A percentile compares a stretch with the other conserved stretches of the same genome.
Evolutionary conservation across 2,888 invertebrate species (phyloP).

Genomic region (Chrysomela aeneicollis): DNA sequence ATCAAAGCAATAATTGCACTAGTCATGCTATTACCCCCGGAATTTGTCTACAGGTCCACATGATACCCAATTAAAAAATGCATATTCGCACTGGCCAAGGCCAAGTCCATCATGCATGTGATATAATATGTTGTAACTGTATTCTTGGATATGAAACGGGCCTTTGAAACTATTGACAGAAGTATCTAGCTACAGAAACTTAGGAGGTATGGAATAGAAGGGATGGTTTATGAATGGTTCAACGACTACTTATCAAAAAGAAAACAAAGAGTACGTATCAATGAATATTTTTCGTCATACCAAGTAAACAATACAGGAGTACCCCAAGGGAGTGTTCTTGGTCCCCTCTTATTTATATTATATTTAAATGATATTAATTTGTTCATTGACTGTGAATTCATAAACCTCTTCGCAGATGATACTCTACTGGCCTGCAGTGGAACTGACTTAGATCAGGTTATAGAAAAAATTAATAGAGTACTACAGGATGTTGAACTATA

Average conservation of each 20-base stretch:
- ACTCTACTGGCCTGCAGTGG: constrained; percentile 16
- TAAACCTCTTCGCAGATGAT: constrained; percentile 13
- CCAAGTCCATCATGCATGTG: no score
- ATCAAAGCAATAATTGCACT: no score
- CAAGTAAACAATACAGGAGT: no score
- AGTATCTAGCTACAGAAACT: constrained; percentile 1
- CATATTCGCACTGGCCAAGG: no score
- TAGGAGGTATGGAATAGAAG: constrained; percentile 3
- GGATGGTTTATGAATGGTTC: not conserved
- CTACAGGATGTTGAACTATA: not conserved
- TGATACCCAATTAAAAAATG: no score
- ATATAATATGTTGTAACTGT: constrained; percentile 2
- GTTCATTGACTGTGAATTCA: constrained; percentile 13
- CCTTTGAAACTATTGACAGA: constrained; percentile 2
- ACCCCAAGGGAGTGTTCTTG: constrained; percentile 11
- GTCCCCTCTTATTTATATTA: constrained; percentile 14
- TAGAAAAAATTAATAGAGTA: not conserved
- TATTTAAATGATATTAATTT: constrained; percentile 10
- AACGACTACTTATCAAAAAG: constrained; percentile 3
- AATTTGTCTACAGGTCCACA: no score
- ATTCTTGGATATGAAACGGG: not conserved
- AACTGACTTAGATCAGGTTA: not conserved
- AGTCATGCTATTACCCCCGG: no score
- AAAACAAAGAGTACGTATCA: constrained; percentile 1
- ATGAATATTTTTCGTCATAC: not conserved